Percentiles rank a stretch among this genome's conserved stretches.
phyloP scores from a whole-genome alignment of 2,797 vertebrate species.

The Gila robusta region DNA sequence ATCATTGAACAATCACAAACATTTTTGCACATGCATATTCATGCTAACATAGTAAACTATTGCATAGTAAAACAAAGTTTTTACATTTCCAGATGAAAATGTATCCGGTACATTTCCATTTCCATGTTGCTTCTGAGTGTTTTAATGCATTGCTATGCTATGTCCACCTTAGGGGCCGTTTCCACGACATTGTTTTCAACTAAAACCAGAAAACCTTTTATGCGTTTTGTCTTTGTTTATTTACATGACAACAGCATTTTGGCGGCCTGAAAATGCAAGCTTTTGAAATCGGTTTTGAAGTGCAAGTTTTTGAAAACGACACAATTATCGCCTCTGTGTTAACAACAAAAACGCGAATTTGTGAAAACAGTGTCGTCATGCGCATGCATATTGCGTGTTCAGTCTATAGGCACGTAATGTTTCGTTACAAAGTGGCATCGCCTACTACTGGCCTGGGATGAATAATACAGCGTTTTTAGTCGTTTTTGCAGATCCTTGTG shows the following conservation, averaged over 20 bases:
- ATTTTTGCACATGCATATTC: too few relatives aligned
- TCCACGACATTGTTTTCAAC: too few relatives aligned
- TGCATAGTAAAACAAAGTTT: not conserved
- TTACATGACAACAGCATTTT: too few relatives aligned
- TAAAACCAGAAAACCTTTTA: too few relatives aligned
- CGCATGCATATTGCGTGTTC: not conserved
- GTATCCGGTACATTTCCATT: not conserved
- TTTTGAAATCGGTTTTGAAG: too few relatives aligned
- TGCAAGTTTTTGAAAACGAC: too few relatives aligned
- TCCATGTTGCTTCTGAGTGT: not conserved
- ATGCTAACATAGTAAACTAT: not conserved
- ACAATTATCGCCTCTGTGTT: too few relatives aligned
- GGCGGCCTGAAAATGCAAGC: too few relatives aligned
- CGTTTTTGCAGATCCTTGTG: not conserved
- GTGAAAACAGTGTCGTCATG: not conserved
- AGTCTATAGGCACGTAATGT: not conserved
- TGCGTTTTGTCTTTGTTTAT: too few relatives aligned
- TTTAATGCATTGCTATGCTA: not conserved
- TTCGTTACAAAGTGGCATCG: not conserved
- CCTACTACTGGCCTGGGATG: not conserved
- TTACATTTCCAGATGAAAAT: not conserved
- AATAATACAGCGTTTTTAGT: not conserved
- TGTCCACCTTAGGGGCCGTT: not conserved
- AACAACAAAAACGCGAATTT: not conserved
- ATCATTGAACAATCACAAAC: not conserved